phyloP scores from a whole-genome alignment of 2,888 invertebrate genomes.

The Psylliodes chrysocephalus region DNA sequence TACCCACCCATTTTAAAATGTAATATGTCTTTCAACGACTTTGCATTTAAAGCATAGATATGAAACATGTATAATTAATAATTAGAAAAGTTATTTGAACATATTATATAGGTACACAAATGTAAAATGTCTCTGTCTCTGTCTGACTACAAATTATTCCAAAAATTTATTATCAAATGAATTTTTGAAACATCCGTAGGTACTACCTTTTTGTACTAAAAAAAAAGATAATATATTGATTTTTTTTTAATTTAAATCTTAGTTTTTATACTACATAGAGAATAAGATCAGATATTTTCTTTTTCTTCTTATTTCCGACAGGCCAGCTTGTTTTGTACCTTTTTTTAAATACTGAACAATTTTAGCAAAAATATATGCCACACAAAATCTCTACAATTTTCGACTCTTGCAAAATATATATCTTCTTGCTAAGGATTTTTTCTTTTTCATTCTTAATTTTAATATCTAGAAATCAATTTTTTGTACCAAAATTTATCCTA shows the following conservation, averaged over 20 bases:
- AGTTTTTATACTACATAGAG: neutral
- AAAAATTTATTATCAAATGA: too few relatives aligned
- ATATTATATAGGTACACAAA: slow-evolving; percentile 21
- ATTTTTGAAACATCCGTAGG: too few relatives aligned
- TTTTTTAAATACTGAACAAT: slow-evolving; percentile 45
- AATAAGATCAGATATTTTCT: neutral
- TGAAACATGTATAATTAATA: slow-evolving; percentile 6
- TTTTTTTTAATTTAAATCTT: too few relatives aligned
- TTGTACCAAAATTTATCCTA: too few relatives aligned
- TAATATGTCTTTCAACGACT: neutral
- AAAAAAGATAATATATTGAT: too few relatives aligned
- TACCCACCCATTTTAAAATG: neutral
- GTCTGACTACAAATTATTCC: too few relatives aligned
- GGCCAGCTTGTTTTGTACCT: slow-evolving; percentile 39
- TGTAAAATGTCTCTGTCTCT: too few relatives aligned
- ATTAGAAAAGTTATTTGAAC: neutral
- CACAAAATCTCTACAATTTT: slow-evolving; percentile 43
- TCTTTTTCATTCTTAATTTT: slow-evolving; percentile 16
- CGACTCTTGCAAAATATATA: slow-evolving; percentile 53
- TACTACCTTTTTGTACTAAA: too few relatives aligned
- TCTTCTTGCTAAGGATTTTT: slow-evolving; percentile 36
- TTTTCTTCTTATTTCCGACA: slow-evolving; percentile 13
- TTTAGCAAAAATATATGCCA: slow-evolving; percentile 55
- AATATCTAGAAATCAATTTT: too few relatives aligned
- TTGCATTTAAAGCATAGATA: slow-evolving; percentile 11